Percentiles rank a stretch among this genome's conserved stretches.
Conservation (phyloP, 1,140 invertebrate genomes). For the Euura lappo region DNA sequence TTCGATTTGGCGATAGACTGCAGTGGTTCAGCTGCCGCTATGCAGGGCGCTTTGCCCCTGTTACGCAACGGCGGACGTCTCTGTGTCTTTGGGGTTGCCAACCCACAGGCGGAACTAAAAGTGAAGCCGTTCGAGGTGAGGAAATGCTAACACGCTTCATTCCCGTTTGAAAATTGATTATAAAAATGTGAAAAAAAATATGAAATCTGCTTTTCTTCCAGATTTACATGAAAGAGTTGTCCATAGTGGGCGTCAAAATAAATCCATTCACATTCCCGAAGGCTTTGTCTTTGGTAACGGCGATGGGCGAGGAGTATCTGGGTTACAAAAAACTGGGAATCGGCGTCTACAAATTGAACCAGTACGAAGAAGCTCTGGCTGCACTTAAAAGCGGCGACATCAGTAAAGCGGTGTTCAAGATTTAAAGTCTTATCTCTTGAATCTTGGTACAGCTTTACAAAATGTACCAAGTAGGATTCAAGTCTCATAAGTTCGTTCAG, state of each 20-base stretch:
- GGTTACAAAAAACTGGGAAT: slow-evolving; percentile 71
- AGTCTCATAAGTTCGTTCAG: too few relatives aligned
- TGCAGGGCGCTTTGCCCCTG: slow-evolving; percentile 59
- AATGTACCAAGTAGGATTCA: too few relatives aligned
- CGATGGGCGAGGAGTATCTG: slow-evolving; percentile 69
- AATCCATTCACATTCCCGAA: slow-evolving; percentile 74
- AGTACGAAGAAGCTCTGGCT: slow-evolving; percentile 66
- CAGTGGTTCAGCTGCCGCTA: slow-evolving; percentile 67
- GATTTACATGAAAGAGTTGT: slow-evolving; percentile 71
- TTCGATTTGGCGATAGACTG: slow-evolving; percentile 73
- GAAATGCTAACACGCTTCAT: background rate
- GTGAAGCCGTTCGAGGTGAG: slow-evolving; percentile 51
- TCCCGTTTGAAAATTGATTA: background rate
- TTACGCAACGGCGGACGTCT: slow-evolving; percentile 62
- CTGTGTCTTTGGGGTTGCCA: slow-evolving; percentile 65
- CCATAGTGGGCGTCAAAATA: slow-evolving; percentile 68
- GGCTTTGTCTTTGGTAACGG: slow-evolving; percentile 65
- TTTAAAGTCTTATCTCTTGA: slow-evolving; percentile 34
- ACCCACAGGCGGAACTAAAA: slow-evolving; percentile 56
- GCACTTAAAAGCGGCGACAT: slow-evolving; percentile 65
- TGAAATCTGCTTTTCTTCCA: slow-evolving; percentile 48
- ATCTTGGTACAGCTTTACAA: too few relatives aligned
- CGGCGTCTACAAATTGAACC: slow-evolving; percentile 63
- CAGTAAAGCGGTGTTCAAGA: slow-evolving; percentile 72
- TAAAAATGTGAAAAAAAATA: background rate